These are phyloP conservation scores for Tipula vernalis DNA, from an alignment of 2,888 invertebrate genomes.

Conservation along the genomic window DNA sequence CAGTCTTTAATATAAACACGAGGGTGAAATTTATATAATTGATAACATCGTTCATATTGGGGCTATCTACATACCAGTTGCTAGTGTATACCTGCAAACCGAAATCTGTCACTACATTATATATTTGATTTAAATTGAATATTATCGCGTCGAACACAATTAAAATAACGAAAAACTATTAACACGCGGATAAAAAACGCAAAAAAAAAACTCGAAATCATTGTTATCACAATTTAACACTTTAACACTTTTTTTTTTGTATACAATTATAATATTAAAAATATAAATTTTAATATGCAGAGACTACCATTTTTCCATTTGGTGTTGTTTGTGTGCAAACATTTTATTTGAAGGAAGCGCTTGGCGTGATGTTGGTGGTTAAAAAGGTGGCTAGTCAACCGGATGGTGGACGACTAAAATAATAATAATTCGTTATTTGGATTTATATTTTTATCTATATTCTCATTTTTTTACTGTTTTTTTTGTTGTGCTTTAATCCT, in stretches of 20 bases:
- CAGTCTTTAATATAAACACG: not conserved
- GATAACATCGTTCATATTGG: not conserved
- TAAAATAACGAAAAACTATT: not conserved
- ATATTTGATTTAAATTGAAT: not conserved
- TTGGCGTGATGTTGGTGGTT: not conserved
- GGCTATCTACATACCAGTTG: not conserved
- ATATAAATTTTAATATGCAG: not conserved
- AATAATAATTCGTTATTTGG: constrained; percentile 4
- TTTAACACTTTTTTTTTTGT: not conserved
- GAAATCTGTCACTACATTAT: not conserved
- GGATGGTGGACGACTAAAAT: not conserved
- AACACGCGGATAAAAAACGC: not conserved
- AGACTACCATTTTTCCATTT: not conserved
- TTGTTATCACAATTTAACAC: not conserved
- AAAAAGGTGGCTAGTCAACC: not conserved
- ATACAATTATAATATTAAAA: not conserved
- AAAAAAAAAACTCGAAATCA: not conserved
- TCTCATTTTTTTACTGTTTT: not conserved
- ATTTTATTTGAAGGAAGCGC: not conserved
- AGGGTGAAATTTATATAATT: not conserved
- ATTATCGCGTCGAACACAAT: not conserved
- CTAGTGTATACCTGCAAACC: not conserved
- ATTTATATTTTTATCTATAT: constrained; percentile 5
- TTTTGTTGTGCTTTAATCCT: not conserved
- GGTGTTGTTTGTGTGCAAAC: not conserved